Evolutionary conservation across 2,113 vertebrate genomes (phyloP).

Genomic region (Periophthalmus modestus): DNA sequence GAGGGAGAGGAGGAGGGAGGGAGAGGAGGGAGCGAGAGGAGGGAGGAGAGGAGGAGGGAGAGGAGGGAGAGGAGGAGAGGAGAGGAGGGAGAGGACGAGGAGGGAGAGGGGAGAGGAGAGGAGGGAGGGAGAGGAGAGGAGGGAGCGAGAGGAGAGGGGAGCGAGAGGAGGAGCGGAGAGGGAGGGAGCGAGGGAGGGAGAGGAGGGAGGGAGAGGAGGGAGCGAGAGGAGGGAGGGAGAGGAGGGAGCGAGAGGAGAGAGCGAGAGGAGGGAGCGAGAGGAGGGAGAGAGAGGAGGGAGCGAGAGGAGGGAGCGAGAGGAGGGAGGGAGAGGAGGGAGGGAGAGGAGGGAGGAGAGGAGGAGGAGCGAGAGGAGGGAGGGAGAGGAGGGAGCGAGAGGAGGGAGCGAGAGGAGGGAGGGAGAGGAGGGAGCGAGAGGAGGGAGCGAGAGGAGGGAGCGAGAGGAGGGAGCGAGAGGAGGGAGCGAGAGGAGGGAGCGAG

Average conservation of each 20-base stretch:
- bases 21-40: constrained; percentile 32
- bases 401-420: constrained; percentile 23
- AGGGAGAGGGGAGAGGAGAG: no score
- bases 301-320: constrained; percentile 3
- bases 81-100: no score
- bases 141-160: no score
- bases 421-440: no score
- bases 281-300: constrained; percentile 42
- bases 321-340: no score
- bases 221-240: constrained; percentile 2
- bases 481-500: no score
- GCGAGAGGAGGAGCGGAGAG: constrained; percentile 28
- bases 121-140: background rate
- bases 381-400: no score
- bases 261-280: constrained; percentile 1
- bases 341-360: no score
- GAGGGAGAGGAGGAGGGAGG: no score
- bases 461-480: background rate
- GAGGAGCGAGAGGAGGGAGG: constrained; percentile 16
- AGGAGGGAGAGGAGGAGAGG: constrained; percentile 41
- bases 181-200: no score
- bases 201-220: constrained; percentile 37
- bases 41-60: background rate
- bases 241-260: constrained; percentile 37
- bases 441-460: no score